Percentiles rank a stretch among this genome's conserved stretches.
Conservation (phyloP, 1,140 invertebrate species). For the Fopius arisanus region DNA sequence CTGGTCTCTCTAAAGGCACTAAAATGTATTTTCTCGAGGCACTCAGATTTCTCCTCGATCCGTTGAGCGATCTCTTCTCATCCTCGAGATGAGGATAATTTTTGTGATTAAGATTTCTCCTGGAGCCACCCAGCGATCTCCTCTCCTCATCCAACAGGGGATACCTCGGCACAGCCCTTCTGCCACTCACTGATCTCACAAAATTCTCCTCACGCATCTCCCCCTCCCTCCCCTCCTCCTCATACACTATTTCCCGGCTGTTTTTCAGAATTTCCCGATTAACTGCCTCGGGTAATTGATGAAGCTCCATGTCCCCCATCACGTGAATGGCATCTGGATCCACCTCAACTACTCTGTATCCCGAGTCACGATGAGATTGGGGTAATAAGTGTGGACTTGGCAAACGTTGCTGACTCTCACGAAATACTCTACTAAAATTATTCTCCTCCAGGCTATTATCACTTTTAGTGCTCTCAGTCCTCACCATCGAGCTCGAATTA, state of each 20-base stretch:
- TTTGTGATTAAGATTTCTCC: constrained; percentile 34
- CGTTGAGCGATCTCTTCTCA: constrained; percentile 38
- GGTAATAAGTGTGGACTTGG: constrained; percentile 1
- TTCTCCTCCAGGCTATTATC: constrained; percentile 44
- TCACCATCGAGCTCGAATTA: constrained; percentile 25
- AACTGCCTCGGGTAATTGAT: constrained; percentile 46
- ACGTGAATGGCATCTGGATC: constrained; percentile 46
- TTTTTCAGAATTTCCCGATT: constrained; percentile 50
- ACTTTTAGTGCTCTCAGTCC: constrained; percentile 41
- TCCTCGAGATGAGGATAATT: constrained; percentile 36
- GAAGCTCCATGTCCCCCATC: constrained; percentile 42
- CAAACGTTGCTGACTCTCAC: constrained; percentile 30
- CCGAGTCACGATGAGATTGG: constrained; percentile 24
- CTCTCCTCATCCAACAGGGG: constrained; percentile 40
- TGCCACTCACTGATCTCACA: background rate
- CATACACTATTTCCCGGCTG: constrained; percentile 46
- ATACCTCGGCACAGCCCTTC: constrained; percentile 4
- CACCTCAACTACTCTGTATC: constrained; percentile 39
- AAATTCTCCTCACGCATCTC: constrained; percentile 30
- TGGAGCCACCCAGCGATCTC: constrained; percentile 35
- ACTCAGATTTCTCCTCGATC: constrained; percentile 33
- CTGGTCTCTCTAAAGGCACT: constrained; percentile 36
- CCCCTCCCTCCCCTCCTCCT: constrained; percentile 34
- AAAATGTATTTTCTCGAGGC: constrained; percentile 41
- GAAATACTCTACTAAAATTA: constrained; percentile 26